A percentile compares a stretch with the other conserved stretches of the same genome.
phyloP scores from a whole-genome alignment of 2,113 vertebrate species.

The Hippocampus zosterae region DNA sequence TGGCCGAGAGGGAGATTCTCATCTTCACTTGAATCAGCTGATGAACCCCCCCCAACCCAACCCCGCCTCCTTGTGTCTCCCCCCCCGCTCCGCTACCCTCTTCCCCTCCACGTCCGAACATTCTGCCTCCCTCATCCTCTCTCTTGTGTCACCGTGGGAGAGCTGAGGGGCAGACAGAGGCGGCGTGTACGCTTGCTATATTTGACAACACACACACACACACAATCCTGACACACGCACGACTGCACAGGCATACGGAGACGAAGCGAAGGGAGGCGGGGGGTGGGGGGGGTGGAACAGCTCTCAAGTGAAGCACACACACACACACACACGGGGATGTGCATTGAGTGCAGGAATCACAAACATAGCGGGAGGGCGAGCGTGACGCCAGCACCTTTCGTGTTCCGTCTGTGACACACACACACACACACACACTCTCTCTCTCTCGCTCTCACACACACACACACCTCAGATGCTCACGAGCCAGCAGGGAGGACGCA shows the following conservation, averaged over 20 bases:
- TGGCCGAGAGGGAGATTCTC: constrained; percentile 65
- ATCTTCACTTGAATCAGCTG: constrained; percentile 63
- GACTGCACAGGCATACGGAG: constrained; percentile 57
- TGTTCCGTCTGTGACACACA: constrained; percentile 18
- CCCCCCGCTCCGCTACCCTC: constrained; percentile 17
- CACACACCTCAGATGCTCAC: constrained; percentile 27
- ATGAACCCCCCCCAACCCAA: constrained; percentile 15
- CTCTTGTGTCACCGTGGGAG: constrained; percentile 60
- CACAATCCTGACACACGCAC: constrained; percentile 51
- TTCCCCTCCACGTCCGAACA: constrained; percentile 36
- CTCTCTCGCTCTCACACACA: constrained; percentile 10
- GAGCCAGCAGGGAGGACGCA: constrained; percentile 41
- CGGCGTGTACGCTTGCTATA: constrained; percentile 68
- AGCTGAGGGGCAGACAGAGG: constrained; percentile 65
- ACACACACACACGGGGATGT: constrained; percentile 34
- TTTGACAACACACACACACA: constrained; percentile 63
- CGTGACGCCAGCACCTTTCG: constrained; percentile 60
- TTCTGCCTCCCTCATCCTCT: constrained; percentile 59
- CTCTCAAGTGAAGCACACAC: constrained; percentile 26
- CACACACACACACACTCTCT: constrained; percentile 19
- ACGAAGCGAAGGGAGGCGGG: constrained; percentile 24
- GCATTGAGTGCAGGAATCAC: constrained; percentile 63
- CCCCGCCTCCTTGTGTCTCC: constrained; percentile 6
- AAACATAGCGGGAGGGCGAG: constrained; percentile 58
- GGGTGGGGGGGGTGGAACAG: too few species aligned